Conservation (phyloP, 2,797 vertebrate species). For the Rhinogobio ventralis region DNA sequence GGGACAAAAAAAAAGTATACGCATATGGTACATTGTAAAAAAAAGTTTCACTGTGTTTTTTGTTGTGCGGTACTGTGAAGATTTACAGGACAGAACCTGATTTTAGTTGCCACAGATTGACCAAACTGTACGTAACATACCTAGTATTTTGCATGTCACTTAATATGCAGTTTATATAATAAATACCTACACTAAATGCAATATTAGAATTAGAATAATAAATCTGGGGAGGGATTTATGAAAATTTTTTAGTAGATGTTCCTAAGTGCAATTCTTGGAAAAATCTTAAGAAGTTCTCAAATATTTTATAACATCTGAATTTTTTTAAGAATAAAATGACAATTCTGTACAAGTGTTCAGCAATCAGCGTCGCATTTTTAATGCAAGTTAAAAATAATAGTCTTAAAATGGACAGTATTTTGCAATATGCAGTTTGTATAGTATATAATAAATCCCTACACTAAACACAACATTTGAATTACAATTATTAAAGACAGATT, state of each 20-base stretch:
- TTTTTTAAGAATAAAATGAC: no score
- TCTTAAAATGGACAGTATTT: background rate
- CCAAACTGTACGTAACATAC: background rate
- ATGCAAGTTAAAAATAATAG: no score
- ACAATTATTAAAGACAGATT: background rate
- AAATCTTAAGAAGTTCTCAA: no score
- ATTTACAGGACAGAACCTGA: background rate
- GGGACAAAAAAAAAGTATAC: background rate
- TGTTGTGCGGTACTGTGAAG: background rate
- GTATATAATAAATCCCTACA: background rate
- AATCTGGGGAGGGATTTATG: background rate
- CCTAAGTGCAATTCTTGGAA: background rate
- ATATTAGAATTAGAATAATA: background rate
- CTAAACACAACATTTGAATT: background rate
- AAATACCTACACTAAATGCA: background rate
- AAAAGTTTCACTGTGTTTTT: background rate
- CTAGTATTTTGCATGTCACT: background rate
- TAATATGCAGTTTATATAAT: background rate
- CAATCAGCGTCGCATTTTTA: background rate
- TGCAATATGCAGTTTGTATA: background rate
- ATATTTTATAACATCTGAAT: no score
- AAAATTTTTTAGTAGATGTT: background rate
- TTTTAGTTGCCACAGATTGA: background rate
- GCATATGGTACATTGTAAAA: background rate
- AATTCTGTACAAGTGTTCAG: no score